Percentiles rank a stretch among this genome's conserved stretches.
Evolutionary conservation across 2,888 invertebrate species (phyloP).

Genomic region (Pachliopta kotzebuea): DNA sequence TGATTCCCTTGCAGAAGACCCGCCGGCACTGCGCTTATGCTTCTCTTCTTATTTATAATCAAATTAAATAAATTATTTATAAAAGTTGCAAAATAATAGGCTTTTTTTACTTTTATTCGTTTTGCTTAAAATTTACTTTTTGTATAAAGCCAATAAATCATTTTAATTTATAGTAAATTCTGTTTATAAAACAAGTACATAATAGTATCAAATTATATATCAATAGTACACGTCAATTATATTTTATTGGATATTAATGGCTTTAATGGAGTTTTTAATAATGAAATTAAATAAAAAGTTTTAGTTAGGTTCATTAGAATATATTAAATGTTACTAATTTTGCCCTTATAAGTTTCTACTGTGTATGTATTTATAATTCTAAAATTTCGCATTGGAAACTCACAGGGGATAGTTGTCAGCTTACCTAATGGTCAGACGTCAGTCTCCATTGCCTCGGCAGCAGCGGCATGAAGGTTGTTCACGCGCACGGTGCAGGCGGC

Average conservation of each 20-base stretch:
- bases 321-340: not conserved
- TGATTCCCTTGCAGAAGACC: too few relatives aligned
- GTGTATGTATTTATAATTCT: not conserved
- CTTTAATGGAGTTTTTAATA: not conserved
- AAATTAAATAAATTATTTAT: not conserved
- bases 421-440: slow-evolving; percentile 97
- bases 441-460: slow-evolving; percentile 92
- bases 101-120: not conserved
- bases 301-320: too few relatives aligned
- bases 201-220: too few relatives aligned
- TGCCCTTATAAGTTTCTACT: not conserved
- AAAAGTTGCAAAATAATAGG: not conserved
- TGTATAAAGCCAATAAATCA: too few relatives aligned
- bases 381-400: not conserved
- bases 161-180: too few relatives aligned
- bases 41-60: not conserved
- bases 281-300: not conserved
- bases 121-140: too few relatives aligned
- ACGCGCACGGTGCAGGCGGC: slow-evolving; percentile 68
- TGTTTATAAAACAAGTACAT: too few relatives aligned
- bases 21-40: too few relatives aligned
- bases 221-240: too few relatives aligned
- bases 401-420: slow-evolving; percentile 36
- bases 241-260: not conserved
- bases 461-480: slow-evolving; percentile 82